A percentile compares a stretch with the other conserved stretches of the same genome.
phyloP scores from a whole-genome alignment of 2,797 vertebrate species.

The Hydrolagus colliei region DNA sequence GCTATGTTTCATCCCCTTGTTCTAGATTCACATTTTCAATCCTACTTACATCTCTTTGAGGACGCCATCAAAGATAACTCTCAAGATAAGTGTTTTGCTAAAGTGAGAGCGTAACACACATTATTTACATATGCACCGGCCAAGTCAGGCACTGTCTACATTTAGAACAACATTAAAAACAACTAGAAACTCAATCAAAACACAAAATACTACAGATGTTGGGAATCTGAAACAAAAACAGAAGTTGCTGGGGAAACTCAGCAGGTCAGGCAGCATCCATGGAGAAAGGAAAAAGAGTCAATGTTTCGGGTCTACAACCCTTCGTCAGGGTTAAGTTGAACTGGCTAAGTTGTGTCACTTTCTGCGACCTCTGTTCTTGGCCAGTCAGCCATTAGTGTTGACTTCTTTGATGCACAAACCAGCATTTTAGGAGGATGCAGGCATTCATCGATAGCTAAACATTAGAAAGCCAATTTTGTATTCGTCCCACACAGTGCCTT shows the following conservation, averaged over 20 bases:
- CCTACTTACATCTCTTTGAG: no score
- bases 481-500: not conserved
- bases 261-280: no score
- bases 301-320: no score
- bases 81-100: not conserved
- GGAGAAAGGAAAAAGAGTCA: no score
- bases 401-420: not conserved
- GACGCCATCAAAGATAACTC: no score
- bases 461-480: not conserved
- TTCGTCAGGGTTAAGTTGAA: no score
- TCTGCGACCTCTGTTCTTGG: not conserved
- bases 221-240: no score
- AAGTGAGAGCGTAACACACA: not conserved
- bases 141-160: not conserved
- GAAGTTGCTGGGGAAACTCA: no score
- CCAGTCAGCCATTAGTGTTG: not conserved
- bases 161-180: not conserved
- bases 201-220: no score
- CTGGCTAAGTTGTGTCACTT: no score
- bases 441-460: not conserved
- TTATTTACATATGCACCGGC: not conserved
- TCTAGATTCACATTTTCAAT: no score
- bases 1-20: no score
- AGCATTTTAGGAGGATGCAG: not conserved
- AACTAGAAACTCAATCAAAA: not conserved